Evolutionary conservation across 2,888 invertebrate genomes (phyloP).

Genomic region (Trachelus iudaicus): DNA sequence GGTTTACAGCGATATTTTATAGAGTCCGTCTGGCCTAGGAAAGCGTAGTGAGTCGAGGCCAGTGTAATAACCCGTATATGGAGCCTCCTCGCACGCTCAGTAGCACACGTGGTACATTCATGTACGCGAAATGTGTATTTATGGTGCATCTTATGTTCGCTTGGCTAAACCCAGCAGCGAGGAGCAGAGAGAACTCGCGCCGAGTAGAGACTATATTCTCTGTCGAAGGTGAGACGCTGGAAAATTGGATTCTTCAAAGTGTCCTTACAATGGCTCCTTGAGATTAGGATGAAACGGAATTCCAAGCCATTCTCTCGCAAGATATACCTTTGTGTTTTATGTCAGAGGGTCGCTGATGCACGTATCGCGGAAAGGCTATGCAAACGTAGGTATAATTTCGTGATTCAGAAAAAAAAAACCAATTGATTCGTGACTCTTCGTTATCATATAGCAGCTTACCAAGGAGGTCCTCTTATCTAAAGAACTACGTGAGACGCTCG

Average conservation of each 20-base stretch:
- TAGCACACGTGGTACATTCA: not conserved
- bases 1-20: slow-evolving; percentile 2
- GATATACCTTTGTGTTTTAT: not conserved
- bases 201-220: not conserved
- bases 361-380: no score
- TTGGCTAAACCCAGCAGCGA: not conserved
- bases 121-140: not conserved
- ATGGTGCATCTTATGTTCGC: not conserved
- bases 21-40: not conserved
- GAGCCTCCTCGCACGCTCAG: not conserved
- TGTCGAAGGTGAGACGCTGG: slow-evolving; percentile 29
- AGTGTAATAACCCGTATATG: not conserved
- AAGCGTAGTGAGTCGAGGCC: not conserved
- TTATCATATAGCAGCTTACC: no score
- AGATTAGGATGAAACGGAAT: not conserved
- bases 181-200: not conserved
- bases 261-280: slow-evolving; percentile 13
- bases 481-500: not conserved
- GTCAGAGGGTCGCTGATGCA: not conserved
- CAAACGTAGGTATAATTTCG: not conserved
- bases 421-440: not conserved
- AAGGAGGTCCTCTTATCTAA: not conserved
- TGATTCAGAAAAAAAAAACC: not conserved
- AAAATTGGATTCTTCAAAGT: slow-evolving; percentile 45
- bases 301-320: not conserved